Base-by-base conservation (phyloP, 2,888 invertebrate species). In the Catocala sponsa region DNA sequence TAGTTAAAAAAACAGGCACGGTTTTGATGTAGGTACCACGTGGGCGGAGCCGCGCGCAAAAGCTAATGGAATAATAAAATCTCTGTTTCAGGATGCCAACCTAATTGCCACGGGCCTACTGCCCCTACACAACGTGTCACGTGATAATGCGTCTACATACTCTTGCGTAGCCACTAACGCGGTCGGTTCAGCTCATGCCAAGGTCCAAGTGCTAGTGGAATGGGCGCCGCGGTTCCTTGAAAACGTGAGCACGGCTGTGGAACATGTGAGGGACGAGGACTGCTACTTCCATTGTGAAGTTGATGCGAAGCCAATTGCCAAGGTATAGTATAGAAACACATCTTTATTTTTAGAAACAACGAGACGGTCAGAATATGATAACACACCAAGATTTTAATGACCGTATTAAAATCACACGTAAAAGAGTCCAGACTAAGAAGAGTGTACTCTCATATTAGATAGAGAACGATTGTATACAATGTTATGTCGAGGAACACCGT, bases 131-230 rank as follows among this genome's bases (percentile, higher is more conserved):
- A 92, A 92, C 55, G 81, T 92, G 5, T 83, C 90, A 0, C 89
- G 94, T 0, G 38, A 75, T 0, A 93, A 96, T 69, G 88, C 93
- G 4, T 94, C 95, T 0, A 87, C 89, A 0, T 96, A 96, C 81
- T 93, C 95, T 0, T 97, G 97, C 75, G 89, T 95, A 1, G 96
- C 95, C 0, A 86, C 90, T 25, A 97, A 96, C 84, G 88, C 90
- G 0, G 96, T 95, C 0, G 96, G 96, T 0, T 91, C 94, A 0
- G 91, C 91, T 0, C 89, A 92, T 50, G 91, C 95, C 0, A 87
- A 88, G 0, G 94, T 96, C 53, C 77, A 85, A n/a, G 80, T 97
- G 0, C 84, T 84, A 11, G 95, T 97, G 0, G 91, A 95, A 63
- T 94, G 95, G 92, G 79, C 92, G 52, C 94, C 95, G 0, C 52